phyloP scores from a whole-genome alignment of 1,140 invertebrate genomes.

The Homarus americanus region DNA sequence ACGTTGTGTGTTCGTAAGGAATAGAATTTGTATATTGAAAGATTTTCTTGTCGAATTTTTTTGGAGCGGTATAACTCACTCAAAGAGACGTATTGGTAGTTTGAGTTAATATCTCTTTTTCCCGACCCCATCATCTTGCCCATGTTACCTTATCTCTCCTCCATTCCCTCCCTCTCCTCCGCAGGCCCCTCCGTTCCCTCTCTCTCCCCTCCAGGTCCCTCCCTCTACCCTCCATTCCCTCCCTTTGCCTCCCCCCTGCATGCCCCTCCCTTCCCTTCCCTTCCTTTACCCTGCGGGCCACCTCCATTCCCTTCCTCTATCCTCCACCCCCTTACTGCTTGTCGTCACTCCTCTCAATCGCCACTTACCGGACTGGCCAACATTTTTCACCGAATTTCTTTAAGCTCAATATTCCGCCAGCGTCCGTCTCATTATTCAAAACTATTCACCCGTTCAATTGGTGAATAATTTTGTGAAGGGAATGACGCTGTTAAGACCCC shows the following conservation, averaged over 20 bases:
- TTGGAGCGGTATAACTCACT: no score
- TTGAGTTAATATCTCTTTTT: no score
- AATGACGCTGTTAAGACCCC: no score
- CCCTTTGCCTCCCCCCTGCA: background rate
- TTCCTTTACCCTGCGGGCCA: background rate
- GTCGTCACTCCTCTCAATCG: background rate
- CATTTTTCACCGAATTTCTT: no score
- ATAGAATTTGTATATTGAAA: no score
- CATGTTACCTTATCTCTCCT: background rate
- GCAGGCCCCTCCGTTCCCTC: background rate
- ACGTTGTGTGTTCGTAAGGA: no score
- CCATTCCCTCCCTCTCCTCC: background rate
- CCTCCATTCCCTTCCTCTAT: background rate
- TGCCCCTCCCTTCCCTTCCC: background rate
- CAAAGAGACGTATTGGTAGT: no score
- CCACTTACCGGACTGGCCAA: background rate
- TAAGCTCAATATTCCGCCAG: no score
- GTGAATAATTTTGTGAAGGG: no score
- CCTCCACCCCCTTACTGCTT: background rate
- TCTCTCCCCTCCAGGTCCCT: background rate
- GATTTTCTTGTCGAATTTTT: no score
- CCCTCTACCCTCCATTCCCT: background rate
- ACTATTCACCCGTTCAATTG: no score
- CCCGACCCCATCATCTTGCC: background rate
- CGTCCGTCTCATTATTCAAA: no score